These are phyloP conservation scores for Euschistus heros DNA, from an alignment of 1,140 invertebrate species.

Conservation along the genomic window DNA sequence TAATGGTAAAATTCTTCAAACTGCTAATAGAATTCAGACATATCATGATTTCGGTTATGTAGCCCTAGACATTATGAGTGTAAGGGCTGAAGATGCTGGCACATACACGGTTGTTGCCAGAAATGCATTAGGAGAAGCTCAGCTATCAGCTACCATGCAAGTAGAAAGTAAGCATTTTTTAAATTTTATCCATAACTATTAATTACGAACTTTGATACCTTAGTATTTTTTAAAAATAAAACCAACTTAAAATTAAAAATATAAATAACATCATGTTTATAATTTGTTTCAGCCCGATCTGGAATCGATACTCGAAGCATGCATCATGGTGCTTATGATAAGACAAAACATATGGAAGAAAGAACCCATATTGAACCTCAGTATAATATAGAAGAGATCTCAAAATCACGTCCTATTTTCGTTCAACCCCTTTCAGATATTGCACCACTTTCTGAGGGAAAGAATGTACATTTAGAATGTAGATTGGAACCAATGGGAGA, in stretches of 20 bases:
- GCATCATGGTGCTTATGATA: constrained; percentile 71
- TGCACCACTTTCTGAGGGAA: constrained; percentile 75
- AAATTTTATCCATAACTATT: constrained; percentile 16
- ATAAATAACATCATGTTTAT: background rate
- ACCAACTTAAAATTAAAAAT: background rate
- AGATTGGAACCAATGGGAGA: constrained; percentile 86
- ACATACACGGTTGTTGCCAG: constrained; percentile 80
- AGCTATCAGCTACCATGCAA: constrained; percentile 65
- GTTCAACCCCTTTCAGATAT: constrained; percentile 71
- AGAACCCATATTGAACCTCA: constrained; percentile 75
- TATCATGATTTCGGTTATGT: constrained; percentile 94
- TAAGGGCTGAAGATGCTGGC: constrained; percentile 73
- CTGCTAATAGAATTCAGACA: constrained; percentile 77
- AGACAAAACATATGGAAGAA: constrained; percentile 77
- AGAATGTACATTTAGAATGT: constrained; percentile 83
- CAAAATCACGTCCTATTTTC: constrained; percentile 85
- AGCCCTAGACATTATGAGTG: constrained; percentile 82
- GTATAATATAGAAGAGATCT: constrained; percentile 84
- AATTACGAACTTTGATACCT: background rate
- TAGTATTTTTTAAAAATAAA: background rate
- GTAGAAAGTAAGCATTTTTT: constrained; percentile 65
- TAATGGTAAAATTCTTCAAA: constrained; percentile 72
- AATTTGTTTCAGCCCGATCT: constrained; percentile 53
- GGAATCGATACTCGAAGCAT: constrained; percentile 80
- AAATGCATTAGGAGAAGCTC: constrained; percentile 75